These are phyloP conservation scores for Catamblyrhynchus diadema DNA, from an alignment of 2,797 vertebrate species.

Conservation along the genomic window DNA sequence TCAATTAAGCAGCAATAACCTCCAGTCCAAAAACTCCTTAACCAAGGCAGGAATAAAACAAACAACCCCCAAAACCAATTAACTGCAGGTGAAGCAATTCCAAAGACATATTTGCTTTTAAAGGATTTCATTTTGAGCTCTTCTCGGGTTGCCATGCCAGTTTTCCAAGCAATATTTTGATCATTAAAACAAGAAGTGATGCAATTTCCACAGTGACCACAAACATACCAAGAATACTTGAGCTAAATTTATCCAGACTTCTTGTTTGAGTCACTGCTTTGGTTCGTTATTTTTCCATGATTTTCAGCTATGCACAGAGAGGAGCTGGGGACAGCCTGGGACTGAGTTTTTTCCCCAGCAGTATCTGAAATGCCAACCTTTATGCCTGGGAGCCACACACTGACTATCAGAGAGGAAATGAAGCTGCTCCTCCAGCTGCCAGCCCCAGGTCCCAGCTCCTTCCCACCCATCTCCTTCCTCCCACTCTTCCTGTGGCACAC, in stretches of 20 bases:
- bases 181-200: constrained; percentile 44
- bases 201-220: constrained; percentile 59
- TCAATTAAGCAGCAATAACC: background rate
- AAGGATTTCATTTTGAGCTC: background rate
- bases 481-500: background rate
- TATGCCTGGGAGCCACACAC: background rate
- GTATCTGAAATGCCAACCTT: background rate
- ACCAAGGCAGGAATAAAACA: background rate
- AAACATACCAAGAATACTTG: constrained; percentile 70
- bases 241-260: constrained; percentile 49
- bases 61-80: background rate
- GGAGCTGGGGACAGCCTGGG: background rate
- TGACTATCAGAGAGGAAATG: background rate
- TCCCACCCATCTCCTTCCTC: background rate
- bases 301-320: background rate
- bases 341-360: background rate
- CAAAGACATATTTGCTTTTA: background rate
- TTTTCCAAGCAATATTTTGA: constrained; percentile 32
- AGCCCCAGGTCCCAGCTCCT: background rate
- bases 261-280: constrained; percentile 35
- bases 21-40: background rate
- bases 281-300: background rate
- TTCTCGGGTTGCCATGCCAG: background rate
- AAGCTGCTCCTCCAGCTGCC: background rate
- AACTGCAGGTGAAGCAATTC: background rate